phyloP scores from a whole-genome alignment of 2,888 invertebrate species.

The Coleophora flavipennella region DNA sequence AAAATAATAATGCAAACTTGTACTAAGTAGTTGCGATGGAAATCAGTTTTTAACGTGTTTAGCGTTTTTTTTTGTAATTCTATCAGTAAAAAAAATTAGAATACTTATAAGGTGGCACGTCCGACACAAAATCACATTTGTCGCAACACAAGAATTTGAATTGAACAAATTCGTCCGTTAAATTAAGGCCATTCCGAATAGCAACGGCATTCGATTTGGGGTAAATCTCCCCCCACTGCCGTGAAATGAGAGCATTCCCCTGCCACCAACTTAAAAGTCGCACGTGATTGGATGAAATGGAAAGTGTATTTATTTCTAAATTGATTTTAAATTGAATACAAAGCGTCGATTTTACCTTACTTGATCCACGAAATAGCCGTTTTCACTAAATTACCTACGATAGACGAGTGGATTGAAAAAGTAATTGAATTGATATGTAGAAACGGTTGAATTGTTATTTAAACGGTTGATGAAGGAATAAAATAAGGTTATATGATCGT shows the following conservation, averaged over 20 bases:
- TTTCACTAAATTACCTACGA: slow-evolving; percentile 31
- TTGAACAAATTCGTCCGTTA: slow-evolving; percentile 71
- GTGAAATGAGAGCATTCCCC: slow-evolving; percentile 45
- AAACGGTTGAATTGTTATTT: too few species aligned
- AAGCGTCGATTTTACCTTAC: slow-evolving; percentile 47
- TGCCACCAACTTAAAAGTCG: slow-evolving; percentile 42
- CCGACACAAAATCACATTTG: slow-evolving; percentile 46
- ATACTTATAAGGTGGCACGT: background rate
- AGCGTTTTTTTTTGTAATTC: too few species aligned
- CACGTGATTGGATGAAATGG: slow-evolving; percentile 60
- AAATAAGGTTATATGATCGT: too few species aligned
- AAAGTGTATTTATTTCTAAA: slow-evolving; percentile 67
- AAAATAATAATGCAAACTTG: too few species aligned
- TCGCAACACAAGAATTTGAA: slow-evolving; percentile 69
- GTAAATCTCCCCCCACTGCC: slow-evolving; percentile 50
- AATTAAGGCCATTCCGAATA: slow-evolving; percentile 63
- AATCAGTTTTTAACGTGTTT: too few species aligned
- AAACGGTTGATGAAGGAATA: too few species aligned
- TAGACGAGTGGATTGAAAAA: too few species aligned
- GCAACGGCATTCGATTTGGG: slow-evolving; percentile 63
- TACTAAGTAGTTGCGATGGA: too few species aligned
- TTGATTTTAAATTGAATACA: slow-evolving; percentile 68
- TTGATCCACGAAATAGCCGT: slow-evolving; percentile 37
- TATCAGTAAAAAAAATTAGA: too few species aligned
- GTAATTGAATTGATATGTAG: too few species aligned